Base-by-base conservation (phyloP, 2,888 invertebrate genomes). In the Opisthograptis luteolata region DNA sequence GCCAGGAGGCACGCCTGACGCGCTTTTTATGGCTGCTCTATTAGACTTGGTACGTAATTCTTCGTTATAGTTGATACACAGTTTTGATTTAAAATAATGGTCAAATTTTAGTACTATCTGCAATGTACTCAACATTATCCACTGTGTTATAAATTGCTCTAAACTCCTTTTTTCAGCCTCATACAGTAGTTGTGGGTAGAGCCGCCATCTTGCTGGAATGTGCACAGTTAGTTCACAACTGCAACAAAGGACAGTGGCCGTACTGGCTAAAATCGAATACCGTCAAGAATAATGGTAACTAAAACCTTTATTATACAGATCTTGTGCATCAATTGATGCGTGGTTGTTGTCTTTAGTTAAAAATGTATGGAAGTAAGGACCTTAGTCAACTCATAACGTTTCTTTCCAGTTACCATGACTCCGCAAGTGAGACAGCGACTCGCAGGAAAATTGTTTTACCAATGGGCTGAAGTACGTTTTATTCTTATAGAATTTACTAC, bases 221-320 rank as follows among this genome's bases (percentile, higher is more conserved):
- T 80, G 96, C 98, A 0, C 96, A 98, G 79, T 96, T 99, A 66
- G 99, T 99, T 1, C 98, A 99, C 76, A 94, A 97, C 61, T 99
- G 99, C 82, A 99, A 99, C 81, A 97, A 97, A 76, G 99, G 99
- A 0, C 97, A 98, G 66, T 99, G 99, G 99, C 99, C 99, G 0
- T 94, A 95, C 44, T 99, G 99, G 99, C 96, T 99, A 93, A 98
- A 98, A 82, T 93, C 97, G 5, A 96, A 95, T 60, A 72, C 80
- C 2, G 76, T 80, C 5, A 90, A 90, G 73, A 81, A 77, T 55
- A 75, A 82, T 22, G 75, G 89, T 88, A 65, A 72, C 22, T 17
- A 13, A 37, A 22, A 28, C 28, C 20, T 10, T 40, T 25, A 3
- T 3, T 3, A 3, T 17, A 5, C 17, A 3, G 17, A 17, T 25